Base-by-base conservation (phyloP, 2,888 invertebrate species). In the Lepidocyrtinus sp. region DNA sequence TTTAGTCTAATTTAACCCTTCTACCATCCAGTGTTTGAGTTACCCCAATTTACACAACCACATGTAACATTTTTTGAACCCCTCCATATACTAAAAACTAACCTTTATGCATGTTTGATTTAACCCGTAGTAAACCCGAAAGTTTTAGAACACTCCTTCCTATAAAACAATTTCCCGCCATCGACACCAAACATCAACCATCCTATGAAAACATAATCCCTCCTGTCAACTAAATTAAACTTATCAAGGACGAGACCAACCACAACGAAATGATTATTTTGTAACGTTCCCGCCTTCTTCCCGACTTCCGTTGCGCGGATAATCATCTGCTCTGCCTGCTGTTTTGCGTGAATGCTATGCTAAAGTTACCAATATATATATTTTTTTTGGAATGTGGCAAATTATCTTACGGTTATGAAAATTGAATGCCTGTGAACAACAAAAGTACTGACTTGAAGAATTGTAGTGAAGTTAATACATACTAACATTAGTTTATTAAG, bases 301-400 rank as follows among this genome's bases (percentile, higher is more conserved):
- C 36, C 55, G 55, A 62, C 21, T 36, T 36, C 36, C 36, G 36
- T 36, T 36, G 36, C 36, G 36, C 36, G 5, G 36, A 12, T 7
- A 36, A 5, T 36, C 5, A 36, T 36, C 36, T 36, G 36, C 36
- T 36, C 12, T 36, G 36, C 5, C 36, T 36, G 36, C 36, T n/a
- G n/a, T n/a, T n/a, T 50, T 69, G 26, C 62, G 76, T 70, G 76
- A 71, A 76, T 76, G 76, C 69, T 21, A 76, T 50, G 12, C 5
- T 36, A 36, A 36, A 7, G 12, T 7, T 36, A 36, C 5, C 12
- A 36, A 36, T 36, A n/a, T n/a, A n/a, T n/a, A n/a, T n/a, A n/a
- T n/a, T n/a, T n/a, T n/a, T n/a, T n/a, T n/a, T n/a, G n/a, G 12
- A 36, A 36, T 36, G 36, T 36, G 36, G 36, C 36, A 36, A 36